Conservation (phyloP, 1,140 invertebrate genomes). For the Drosophila aff. region DNA sequence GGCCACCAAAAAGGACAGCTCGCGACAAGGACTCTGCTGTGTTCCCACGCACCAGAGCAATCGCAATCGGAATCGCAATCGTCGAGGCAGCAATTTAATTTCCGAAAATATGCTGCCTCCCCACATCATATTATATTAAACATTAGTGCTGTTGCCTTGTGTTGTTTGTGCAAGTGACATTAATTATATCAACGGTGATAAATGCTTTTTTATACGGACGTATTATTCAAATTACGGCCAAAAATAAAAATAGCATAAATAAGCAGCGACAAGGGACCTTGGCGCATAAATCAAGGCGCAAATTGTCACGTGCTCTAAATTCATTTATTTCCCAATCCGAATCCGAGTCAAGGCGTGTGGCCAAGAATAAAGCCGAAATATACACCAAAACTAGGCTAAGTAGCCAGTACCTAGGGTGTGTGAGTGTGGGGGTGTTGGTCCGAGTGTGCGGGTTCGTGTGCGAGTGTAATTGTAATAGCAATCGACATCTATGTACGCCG, state of each 20-base stretch:
- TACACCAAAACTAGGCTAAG: slow-evolving; percentile 62
- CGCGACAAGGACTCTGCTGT: slow-evolving; percentile 1
- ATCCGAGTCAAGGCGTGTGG: slow-evolving; percentile 59
- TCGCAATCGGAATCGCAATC: background rate
- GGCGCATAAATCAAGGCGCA: slow-evolving; percentile 55
- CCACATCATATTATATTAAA: slow-evolving; percentile 24
- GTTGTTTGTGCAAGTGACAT: slow-evolving; percentile 60
- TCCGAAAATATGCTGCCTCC: slow-evolving; percentile 42
- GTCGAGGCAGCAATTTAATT: slow-evolving; percentile 47
- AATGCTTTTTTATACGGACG: slow-evolving; percentile 65
- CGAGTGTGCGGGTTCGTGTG: slow-evolving; percentile 18
- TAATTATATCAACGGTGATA: slow-evolving; percentile 75
- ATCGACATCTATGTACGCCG: slow-evolving; percentile 68
- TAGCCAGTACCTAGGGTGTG: slow-evolving; percentile 13
- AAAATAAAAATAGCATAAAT: slow-evolving; percentile 53
- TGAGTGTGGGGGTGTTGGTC: background rate
- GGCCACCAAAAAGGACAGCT: slow-evolving; percentile 5
- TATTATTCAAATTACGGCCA: slow-evolving; percentile 71
- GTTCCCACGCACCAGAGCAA: slow-evolving; percentile 2
- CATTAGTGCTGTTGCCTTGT: slow-evolving; percentile 5
- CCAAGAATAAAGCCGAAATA: slow-evolving; percentile 25
- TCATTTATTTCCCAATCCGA: slow-evolving; percentile 66
- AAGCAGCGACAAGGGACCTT: slow-evolving; percentile 32
- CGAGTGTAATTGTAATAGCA: slow-evolving; percentile 40
- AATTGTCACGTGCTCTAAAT: slow-evolving; percentile 79